Base-by-base conservation (phyloP, 1,140 invertebrate species). In the Euura lappo region DNA sequence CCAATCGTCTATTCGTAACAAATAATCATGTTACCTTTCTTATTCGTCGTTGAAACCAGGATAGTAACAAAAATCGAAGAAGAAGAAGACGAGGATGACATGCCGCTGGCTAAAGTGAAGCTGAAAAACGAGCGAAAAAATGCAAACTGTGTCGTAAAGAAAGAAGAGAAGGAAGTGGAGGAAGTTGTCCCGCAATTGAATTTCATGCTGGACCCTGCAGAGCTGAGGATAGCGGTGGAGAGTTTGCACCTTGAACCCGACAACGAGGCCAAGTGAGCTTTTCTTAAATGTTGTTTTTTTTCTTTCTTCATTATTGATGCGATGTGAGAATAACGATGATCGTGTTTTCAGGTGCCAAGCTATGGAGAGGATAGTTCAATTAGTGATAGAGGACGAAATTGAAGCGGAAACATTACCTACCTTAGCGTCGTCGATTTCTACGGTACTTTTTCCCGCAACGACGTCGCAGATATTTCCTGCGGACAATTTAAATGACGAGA, bases 21-120 rank as follows among this genome's bases (percentile, higher is more conserved):
- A 28, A 28, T 28, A 28, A 28, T 28, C 28, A 28, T 28, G 28
- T 28, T 65, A 71, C 45, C n/a, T 74, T 28, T 28, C 28, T 28
- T 28, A 28, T 28, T 28, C 28, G 28, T 28, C 28, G 28, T 28
- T 28, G 28, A 28, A 79, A 47, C 74, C 74, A 87, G 86, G 76
- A 83, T 85, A 82, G 80, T 82, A 42, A 81, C 80, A 45, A 85
- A 84, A 72, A 76, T 76, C 66, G 92, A 93, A 74, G 93, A 94
- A 77, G 93, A 94, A 75, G 95, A 96, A 44, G 95, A 97, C 81
- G 95, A 97, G 82, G 96, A 97, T 79, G 95, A 97, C 82, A 90
- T 96, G 72, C 94, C 94, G 47, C 83, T 95, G 46, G 92, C 93
- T 71, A 92, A 93, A 83, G 91, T 93, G 42, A 88, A 85, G 83